Conservation (phyloP, 2,113 vertebrate genomes). For the Rhinichthys klamathensis region DNA sequence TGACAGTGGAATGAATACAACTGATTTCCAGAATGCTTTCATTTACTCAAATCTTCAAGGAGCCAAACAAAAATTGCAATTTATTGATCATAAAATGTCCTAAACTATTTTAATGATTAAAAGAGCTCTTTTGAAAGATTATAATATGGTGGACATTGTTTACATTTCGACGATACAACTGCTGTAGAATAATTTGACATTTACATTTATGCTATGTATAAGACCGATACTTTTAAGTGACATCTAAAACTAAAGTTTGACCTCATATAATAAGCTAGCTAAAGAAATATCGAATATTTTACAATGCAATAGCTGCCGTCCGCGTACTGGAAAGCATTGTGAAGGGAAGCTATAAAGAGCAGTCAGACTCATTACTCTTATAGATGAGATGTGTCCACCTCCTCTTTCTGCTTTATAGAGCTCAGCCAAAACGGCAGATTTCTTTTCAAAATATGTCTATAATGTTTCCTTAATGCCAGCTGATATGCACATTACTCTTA, state of each 20-base stretch:
- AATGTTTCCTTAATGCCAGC: constrained; percentile 55
- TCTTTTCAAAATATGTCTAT: constrained; percentile 25
- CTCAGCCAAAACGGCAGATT: constrained; percentile 28
- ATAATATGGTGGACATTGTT: not conserved
- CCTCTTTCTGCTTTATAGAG: constrained; percentile 41
- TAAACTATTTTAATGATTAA: not conserved
- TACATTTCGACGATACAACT: not conserved
- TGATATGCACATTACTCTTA: not conserved
- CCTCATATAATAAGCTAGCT: not conserved
- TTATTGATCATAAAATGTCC: not conserved
- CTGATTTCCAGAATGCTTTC: not conserved
- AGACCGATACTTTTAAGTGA: not conserved
- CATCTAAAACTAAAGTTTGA: not conserved
- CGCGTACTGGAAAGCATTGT: not conserved
- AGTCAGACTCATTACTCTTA: constrained; percentile 54
- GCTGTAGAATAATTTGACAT: not conserved
- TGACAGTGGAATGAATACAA: not conserved
- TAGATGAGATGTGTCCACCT: constrained; percentile 52
- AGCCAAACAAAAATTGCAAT: not conserved
- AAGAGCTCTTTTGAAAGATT: no score
- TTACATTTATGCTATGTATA: not conserved
- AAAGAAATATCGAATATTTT: not conserved
- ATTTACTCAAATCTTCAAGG: not conserved
- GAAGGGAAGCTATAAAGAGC: constrained; percentile 46
- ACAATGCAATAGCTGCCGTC: not conserved